These are phyloP conservation scores for Piaya cayana DNA, from an alignment of 2,113 vertebrate species.

Conservation along the genomic window DNA sequence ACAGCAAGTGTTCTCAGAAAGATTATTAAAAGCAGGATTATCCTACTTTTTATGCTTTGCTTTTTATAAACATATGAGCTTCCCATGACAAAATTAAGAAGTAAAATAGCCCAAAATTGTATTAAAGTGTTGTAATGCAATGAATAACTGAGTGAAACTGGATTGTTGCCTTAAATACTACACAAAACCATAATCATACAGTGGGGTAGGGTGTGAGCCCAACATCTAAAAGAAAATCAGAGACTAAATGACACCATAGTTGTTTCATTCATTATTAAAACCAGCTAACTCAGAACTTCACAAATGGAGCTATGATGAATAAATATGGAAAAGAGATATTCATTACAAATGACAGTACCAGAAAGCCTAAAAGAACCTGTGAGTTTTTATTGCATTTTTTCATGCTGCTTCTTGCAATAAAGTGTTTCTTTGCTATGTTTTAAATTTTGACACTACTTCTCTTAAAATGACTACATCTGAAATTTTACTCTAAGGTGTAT, in stretches of 20 bases:
- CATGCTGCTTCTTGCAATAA: not conserved
- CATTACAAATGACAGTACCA: not conserved
- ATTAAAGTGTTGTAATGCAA: not conserved
- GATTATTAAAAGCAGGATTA: not conserved
- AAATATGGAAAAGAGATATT: not conserved
- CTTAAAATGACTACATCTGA: not conserved
- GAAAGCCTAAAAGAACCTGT: not conserved
- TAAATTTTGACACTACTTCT: not conserved
- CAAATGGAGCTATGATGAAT: not conserved
- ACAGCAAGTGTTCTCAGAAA: not conserved
- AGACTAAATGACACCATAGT: not conserved
- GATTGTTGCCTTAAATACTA: not conserved
- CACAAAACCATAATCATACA: not conserved
- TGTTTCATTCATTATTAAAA: not conserved
- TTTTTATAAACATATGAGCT: not conserved
- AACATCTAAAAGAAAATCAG: not conserved
- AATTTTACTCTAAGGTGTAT: not conserved
- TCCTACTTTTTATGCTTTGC: not conserved
- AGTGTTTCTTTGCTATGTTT: not conserved
- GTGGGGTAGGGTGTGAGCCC: fast-evolving
- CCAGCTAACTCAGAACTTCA: not conserved
- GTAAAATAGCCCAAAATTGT: not conserved
- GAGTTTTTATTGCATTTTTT: not conserved
- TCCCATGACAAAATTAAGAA: not conserved
- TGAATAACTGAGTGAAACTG: not conserved